Evolutionary conservation across 2,113 vertebrate species (phyloP).

Genomic region (Tauraco erythrolophus): DNA sequence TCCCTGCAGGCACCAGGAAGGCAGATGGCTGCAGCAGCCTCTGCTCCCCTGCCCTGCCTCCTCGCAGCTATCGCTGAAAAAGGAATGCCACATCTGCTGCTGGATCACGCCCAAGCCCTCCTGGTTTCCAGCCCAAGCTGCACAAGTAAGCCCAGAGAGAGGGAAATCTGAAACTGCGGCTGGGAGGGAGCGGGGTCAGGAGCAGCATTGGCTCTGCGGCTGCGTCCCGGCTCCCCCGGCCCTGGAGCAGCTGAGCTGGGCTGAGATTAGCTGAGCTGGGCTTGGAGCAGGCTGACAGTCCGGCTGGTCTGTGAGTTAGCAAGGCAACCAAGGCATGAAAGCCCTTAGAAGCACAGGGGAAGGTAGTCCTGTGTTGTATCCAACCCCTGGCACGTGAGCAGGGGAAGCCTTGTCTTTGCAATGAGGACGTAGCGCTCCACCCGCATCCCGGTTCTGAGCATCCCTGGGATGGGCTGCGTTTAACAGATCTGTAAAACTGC

Average conservation of each 20-base stretch:
- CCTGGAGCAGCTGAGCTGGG: not conserved
- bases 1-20: rapidly evolving
- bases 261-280: not conserved
- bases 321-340: not conserved
- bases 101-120: not conserved
- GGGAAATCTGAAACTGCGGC: not conserved
- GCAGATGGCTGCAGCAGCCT: not conserved
- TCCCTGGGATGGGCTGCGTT: not conserved
- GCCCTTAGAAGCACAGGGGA: not conserved
- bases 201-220: not conserved
- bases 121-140: not conserved
- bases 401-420: not conserved
- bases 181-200: not conserved
- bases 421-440: not conserved
- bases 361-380: not conserved
- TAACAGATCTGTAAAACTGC: no score
- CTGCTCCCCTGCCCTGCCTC: not conserved
- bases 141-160: not conserved
- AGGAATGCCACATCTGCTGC: not conserved
- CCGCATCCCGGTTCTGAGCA: not conserved
- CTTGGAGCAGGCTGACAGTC: not conserved
- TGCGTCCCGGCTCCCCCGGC: no score
- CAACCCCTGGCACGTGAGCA: not conserved
- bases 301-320: no score
- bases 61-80: not conserved